Evolutionary conservation across 2,888 invertebrate species (phyloP), one percentile per base, ranked within the genome.

Genomic region (Ornithoptera priamus): DNA sequence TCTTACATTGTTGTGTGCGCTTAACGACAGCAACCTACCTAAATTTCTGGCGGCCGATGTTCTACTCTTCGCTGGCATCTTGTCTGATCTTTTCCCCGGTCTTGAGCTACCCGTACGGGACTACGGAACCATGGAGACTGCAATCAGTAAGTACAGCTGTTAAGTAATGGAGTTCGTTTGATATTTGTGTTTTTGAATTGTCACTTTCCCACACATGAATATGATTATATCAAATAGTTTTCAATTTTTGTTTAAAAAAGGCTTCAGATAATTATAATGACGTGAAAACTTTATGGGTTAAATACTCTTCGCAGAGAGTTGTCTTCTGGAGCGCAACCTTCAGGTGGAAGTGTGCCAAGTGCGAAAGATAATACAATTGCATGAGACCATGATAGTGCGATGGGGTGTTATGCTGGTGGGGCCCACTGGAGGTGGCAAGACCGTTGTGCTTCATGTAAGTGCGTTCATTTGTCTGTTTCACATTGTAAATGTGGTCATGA

Each of bases 381-480:
- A 97, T 81, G 98, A 98, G 84, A 98, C 97, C 0, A 96, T 98
- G 96, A 95, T 96, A 74, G 97, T 98, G 4, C 93, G 98, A 22
- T 97, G 98, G 94, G 98, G 98, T 3, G 97, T 98, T 1, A 98
- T 98, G 97, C 87, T 97, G 72, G 97, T 98, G 0, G 98, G 98
- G 0, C 97, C 97, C 0, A 97, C 97, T 0, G 97, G 97, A 0
- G 96, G 97, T 3, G 98, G 97, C 5, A 98, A 98, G 85, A 95
- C 96, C 0, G 94, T 96, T 0, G 94, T 97, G 12, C 93, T 97
- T 67, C 93, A 94, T 76, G 96, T 96, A 46, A 12, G 46, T 46
- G 4, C 46, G 15, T 46, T 46, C 30, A 39, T 39, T 7, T 46
- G 12, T 46, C 2, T 46, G 15, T 46, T 15, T 10, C 15, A 46